Evolutionary conservation across 2,113 vertebrate genomes (phyloP), one percentile per base, ranked within the genome.

Genomic region (Prinia subflava): DNA sequence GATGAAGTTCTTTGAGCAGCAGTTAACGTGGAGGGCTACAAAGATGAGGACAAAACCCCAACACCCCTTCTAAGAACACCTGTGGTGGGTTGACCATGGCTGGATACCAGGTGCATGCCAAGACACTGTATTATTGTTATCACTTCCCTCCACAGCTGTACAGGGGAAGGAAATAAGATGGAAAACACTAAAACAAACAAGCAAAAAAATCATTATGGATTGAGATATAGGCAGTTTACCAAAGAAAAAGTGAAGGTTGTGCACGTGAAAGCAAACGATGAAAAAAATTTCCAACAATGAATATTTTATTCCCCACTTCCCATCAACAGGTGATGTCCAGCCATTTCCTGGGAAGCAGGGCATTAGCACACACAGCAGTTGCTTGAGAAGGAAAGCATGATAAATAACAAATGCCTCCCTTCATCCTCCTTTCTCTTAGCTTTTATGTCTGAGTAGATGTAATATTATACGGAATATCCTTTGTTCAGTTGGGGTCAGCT

Each of bases 331-430:
- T 52, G 13, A n/a, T 59, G 19, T 82, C 33, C 33, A 28, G 23
- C 23, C 19, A 52, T 15, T 82, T 67, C 46, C 69, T 39, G 33
- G 27, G 37, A 59, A 39, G 9, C 6, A 65, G 10, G 22, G 18
- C 15, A 50, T 81, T 39, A 31, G 18, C 60, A 59, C 1, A 28
- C 15, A 13, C 11, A 39, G 44, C 0, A 0, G 6, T 39, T 67
- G 2, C 28, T 82, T 33, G 53, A 65, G 28, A 67, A 46, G 28
- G 33, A 33, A 52, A 44, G 28, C 6, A 28, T 67, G 12, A 20
- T 37, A 52, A 74, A 46, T 46, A 59, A 44, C 5, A 10, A 67
- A 74, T 67, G 9, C 6, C 3, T 44, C 27, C 6, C 8, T 50
- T 65, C 27, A 12, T 59, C 13, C 33, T 74, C 13, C 22, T 74